Percentiles rank a stretch among this genome's conserved stretches.
Conservation (phyloP, 1,140 invertebrate species). For the Kradibia gibbosae region DNA sequence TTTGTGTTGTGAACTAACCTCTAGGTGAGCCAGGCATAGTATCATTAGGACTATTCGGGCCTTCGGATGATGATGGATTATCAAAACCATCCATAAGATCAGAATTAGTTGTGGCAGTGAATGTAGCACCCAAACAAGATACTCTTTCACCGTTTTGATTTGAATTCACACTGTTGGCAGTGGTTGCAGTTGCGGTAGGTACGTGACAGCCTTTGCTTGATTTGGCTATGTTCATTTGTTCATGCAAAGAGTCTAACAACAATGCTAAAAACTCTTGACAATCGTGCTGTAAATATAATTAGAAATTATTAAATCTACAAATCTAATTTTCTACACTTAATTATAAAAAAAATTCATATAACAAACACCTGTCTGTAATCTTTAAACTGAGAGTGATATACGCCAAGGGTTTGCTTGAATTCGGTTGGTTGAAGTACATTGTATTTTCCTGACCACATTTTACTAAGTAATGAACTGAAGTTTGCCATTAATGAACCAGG, state of each 20-base stretch:
- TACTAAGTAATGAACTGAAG: conserved; percentile 76
- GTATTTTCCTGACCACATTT: conserved; percentile 78
- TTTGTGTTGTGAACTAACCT: no score
- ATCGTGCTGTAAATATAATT: conserved; percentile 75
- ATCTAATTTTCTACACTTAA: background rate
- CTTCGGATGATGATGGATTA: conserved; percentile 61
- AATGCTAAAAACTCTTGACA: conserved; percentile 84
- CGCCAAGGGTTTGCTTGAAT: conserved; percentile 78
- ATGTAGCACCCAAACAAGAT: conserved; percentile 51
- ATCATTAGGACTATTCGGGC: conserved; percentile 66
- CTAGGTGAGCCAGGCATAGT: conserved; percentile 68
- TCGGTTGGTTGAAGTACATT: conserved; percentile 75
- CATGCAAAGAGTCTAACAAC: conserved; percentile 79
- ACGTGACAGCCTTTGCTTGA: conserved; percentile 63
- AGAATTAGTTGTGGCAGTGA: conserved; percentile 62
- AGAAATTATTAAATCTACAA: background rate
- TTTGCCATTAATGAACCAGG: conserved; percentile 70
- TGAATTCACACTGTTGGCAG: conserved; percentile 64
- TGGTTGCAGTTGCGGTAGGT: conserved; percentile 60
- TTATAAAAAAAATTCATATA: background rate
- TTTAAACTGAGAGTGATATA: conserved; percentile 79
- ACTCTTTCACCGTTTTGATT: conserved; percentile 61
- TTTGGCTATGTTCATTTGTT: conserved; percentile 77
- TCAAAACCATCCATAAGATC: conserved; percentile 63
- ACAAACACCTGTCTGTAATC: conserved; percentile 74